Evolutionary conservation across 2,888 invertebrate genomes (phyloP).

Genomic region (Megastigmus dorsalis): DNA sequence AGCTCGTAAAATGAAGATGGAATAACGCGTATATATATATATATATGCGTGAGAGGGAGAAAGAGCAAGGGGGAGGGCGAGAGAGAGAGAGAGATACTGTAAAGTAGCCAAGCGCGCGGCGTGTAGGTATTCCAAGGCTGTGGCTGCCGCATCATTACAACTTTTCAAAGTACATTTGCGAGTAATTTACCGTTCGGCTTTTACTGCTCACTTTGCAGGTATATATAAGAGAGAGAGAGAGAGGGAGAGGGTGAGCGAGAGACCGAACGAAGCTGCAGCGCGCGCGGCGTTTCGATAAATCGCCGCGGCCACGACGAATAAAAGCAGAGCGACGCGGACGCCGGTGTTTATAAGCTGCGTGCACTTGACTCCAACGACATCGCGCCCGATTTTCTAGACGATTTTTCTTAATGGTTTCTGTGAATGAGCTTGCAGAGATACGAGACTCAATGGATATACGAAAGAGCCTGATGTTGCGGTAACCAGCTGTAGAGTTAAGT

Average conservation of each 20-base stretch:
- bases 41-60: not conserved
- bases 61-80: not conserved
- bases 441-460: too few relatives aligned
- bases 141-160: constrained; percentile 35
- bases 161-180: constrained; percentile 39
- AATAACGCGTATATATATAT: too few relatives aligned
- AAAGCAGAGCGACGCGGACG: constrained; percentile 14
- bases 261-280: too few relatives aligned
- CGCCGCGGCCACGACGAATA: constrained; percentile 47
- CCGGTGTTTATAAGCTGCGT: too few relatives aligned
- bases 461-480: too few relatives aligned
- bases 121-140: constrained; percentile 30
- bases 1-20: constrained; percentile 46
- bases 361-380: not conserved
- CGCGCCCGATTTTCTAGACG: constrained; percentile 6
- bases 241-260: not conserved
- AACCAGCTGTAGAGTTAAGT: too few relatives aligned
- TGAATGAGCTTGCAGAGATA: too few relatives aligned
- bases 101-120: constrained; percentile 25
- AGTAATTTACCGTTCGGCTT: constrained; percentile 43
- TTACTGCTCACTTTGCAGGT: constrained; percentile 38
- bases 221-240: too few relatives aligned
- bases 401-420: constrained; percentile 4
- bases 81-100: constrained; percentile 11
- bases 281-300: constrained; percentile 42